phyloP scores from a whole-genome alignment of 2,113 vertebrate species.

The Chloropsis cyanopogon region DNA sequence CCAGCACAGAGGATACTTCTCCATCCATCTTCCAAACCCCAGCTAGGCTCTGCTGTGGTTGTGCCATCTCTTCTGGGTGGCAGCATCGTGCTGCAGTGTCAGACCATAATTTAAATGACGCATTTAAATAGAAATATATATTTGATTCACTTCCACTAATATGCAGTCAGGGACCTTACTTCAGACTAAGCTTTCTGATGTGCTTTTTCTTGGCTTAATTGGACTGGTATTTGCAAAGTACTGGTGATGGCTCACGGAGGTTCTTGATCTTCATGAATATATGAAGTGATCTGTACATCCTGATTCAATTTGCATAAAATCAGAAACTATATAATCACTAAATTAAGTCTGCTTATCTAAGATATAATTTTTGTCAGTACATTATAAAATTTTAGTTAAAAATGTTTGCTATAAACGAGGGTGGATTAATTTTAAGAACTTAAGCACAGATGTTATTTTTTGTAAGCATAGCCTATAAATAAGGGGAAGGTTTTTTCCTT shows the following conservation, averaged over 20 bases:
- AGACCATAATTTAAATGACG: background rate
- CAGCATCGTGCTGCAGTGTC: background rate
- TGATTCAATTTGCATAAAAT: background rate
- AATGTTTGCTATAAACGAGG: background rate
- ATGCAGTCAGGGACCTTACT: background rate
- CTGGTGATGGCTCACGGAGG: background rate
- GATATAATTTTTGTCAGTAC: background rate
- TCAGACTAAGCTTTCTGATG: background rate
- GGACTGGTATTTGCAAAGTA: background rate
- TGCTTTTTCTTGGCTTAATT: background rate
- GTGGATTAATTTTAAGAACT: background rate
- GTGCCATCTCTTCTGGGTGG: background rate
- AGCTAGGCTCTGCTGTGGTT: background rate
- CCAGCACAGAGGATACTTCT: background rate
- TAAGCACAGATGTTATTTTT: background rate
- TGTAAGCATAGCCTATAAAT: background rate
- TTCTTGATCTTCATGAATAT: background rate
- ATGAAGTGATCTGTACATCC: background rate
- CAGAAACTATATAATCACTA: background rate
- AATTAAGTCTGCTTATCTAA: background rate
- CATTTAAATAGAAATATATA: background rate
- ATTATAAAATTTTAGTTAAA: background rate
- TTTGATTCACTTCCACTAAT: background rate
- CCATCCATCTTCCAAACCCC: accelerated
- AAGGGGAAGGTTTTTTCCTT: background rate